phyloP scores from a whole-genome alignment of 2,888 invertebrate species.

The Petrolisthes manimaculis region DNA sequence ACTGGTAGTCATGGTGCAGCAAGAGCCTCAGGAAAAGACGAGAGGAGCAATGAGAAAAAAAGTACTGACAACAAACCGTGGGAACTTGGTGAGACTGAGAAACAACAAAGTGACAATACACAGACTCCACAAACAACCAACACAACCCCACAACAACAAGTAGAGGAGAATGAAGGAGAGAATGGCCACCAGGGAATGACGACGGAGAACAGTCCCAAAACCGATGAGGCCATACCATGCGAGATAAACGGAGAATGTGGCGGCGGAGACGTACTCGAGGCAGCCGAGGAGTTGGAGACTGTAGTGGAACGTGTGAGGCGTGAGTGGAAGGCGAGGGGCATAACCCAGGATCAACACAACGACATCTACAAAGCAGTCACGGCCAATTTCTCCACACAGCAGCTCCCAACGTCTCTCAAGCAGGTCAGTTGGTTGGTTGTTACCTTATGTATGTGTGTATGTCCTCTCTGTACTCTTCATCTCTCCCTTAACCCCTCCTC shows the following conservation, averaged over 20 bases:
- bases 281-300: background rate
- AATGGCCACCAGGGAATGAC: background rate
- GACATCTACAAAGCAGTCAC: constrained; percentile 29
- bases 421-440: constrained; percentile 15
- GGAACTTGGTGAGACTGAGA: no score
- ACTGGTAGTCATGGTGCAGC: background rate
- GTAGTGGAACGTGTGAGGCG: constrained; percentile 25
- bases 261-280: background rate
- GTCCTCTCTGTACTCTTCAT: background rate
- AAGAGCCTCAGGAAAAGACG: background rate
- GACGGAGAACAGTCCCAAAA: background rate
- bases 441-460: background rate
- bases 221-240: background rate
- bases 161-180: no score
- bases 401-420: constrained; percentile 39
- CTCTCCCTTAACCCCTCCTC: background rate
- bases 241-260: background rate
- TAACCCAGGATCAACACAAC: constrained; percentile 20
- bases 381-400: constrained; percentile 40
- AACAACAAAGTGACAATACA: no score
- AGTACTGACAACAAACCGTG: background rate
- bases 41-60: background rate
- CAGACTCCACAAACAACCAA: no score
- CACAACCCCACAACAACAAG: no score
- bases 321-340: constrained; percentile 30